Percentiles rank a stretch among this genome's conserved stretches.
Evolutionary conservation across 2,113 vertebrate genomes (phyloP).

Genomic region (Leptobrachium leishanense): DNA sequence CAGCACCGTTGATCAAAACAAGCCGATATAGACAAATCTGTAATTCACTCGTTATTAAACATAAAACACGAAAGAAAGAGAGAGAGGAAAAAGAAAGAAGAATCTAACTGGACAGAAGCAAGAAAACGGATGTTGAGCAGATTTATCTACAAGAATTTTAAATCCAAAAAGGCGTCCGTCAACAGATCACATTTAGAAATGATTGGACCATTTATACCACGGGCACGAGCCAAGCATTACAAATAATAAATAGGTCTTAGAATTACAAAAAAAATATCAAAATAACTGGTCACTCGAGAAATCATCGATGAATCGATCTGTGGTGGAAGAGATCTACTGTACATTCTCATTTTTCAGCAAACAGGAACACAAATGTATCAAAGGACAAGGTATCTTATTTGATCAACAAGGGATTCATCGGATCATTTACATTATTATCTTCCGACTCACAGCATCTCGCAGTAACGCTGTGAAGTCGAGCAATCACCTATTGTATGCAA

Average conservation of each 20-base stretch:
- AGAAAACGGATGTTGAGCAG: neutral
- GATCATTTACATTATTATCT: neutral
- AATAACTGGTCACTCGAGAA: neutral
- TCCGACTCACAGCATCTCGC: neutral
- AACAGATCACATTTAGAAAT: neutral
- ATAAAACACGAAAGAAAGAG: neutral
- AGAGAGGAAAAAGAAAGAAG: neutral
- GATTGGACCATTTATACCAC: neutral
- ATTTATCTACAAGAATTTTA: neutral
- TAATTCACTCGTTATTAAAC: no score
- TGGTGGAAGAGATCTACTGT: neutral
- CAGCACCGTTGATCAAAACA: no score
- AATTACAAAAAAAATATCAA: neutral
- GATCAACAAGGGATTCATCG: conserved; percentile 13
- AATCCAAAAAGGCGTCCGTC: neutral
- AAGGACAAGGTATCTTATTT: conserved; percentile 10
- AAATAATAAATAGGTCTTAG: neutral
- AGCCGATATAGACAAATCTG: no score
- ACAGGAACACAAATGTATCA: neutral
- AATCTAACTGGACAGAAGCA: neutral
- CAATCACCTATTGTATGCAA: neutral
- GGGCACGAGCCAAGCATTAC: neutral
- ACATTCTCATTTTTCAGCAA: neutral
- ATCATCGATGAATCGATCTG: neutral
- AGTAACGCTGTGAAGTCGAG: neutral